phyloP scores from a whole-genome alignment of 1,140 invertebrate genomes.

The Micrasema longulum region DNA sequence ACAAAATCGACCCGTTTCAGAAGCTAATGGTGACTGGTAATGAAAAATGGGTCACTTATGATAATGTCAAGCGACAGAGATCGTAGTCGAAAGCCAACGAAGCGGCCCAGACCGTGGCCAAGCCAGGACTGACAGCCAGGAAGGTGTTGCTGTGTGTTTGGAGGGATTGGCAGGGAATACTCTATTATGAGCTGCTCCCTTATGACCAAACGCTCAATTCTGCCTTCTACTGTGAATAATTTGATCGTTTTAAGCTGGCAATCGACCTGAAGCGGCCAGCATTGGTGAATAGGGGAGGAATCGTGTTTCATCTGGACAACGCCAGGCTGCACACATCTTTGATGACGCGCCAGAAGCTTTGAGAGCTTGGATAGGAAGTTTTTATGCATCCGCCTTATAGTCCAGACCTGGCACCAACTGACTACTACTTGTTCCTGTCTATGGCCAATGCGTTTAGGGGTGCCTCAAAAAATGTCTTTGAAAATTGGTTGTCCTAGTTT shows the following conservation, averaged over 20 bases:
- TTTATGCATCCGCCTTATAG: constrained; percentile 20
- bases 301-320: constrained; percentile 20
- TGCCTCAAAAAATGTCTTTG: too few species aligned
- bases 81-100: constrained; percentile 16
- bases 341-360: constrained; percentile 16
- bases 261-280: constrained; percentile 21
- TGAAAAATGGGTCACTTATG: constrained; percentile 7
- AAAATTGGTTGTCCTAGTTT: too few species aligned
- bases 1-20: too few species aligned
- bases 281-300: constrained; percentile 19
- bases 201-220: too few species aligned
- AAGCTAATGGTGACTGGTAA: too few species aligned
- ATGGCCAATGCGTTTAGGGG: too few species aligned
- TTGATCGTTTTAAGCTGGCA: constrained; percentile 5
- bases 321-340: constrained; percentile 11
- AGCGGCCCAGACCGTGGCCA: constrained; percentile 12
- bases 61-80: constrained; percentile 15
- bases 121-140: constrained; percentile 10
- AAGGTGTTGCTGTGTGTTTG: constrained; percentile 23
- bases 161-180: constrained; percentile 19
- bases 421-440: too few species aligned
- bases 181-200: too few species aligned
- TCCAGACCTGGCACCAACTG: too few species aligned
- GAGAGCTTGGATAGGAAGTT: constrained; percentile 13
- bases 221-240: too few species aligned